These are phyloP conservation scores for Oxygymnocypris stewartii DNA, from an alignment of 2,113 vertebrate genomes.

Conservation along the genomic window DNA sequence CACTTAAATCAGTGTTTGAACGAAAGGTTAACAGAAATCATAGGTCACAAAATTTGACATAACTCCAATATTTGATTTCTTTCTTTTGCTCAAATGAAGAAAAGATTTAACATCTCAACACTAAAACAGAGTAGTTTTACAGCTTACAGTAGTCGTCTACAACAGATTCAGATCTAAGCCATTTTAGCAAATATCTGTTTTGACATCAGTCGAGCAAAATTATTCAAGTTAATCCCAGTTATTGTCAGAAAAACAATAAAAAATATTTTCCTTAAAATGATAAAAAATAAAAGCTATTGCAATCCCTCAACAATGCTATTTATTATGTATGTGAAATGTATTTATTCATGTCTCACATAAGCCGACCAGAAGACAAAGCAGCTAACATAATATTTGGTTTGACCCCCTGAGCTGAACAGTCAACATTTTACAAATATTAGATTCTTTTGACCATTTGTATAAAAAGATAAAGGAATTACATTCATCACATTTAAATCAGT, in stretches of 20 bases:
- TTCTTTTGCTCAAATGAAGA: not conserved
- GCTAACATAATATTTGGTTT: not conserved
- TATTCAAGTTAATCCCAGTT: not conserved
- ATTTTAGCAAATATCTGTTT: not conserved
- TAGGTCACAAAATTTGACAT: not conserved
- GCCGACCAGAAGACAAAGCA: not conserved
- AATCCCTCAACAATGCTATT: too few species aligned
- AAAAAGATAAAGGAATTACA: not conserved
- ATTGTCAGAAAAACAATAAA: not conserved
- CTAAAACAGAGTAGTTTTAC: not conserved
- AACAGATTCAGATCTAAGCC: not conserved
- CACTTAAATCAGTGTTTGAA: not conserved
- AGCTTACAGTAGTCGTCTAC: not conserved
- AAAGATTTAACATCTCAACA: not conserved
- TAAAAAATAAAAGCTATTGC: too few species aligned
- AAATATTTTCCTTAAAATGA: too few species aligned
- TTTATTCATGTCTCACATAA: too few species aligned
- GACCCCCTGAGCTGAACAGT: not conserved
- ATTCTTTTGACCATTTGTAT: not conserved
- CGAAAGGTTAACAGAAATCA: not conserved
- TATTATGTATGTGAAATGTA: too few species aligned
- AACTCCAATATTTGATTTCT: constrained; percentile 11
- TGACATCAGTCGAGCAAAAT: not conserved
- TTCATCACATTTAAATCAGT: not conserved
- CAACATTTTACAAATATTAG: not conserved